Evolutionary conservation across 2,113 vertebrate genomes (phyloP).

Genomic region (Toxostoma redivivum): DNA sequence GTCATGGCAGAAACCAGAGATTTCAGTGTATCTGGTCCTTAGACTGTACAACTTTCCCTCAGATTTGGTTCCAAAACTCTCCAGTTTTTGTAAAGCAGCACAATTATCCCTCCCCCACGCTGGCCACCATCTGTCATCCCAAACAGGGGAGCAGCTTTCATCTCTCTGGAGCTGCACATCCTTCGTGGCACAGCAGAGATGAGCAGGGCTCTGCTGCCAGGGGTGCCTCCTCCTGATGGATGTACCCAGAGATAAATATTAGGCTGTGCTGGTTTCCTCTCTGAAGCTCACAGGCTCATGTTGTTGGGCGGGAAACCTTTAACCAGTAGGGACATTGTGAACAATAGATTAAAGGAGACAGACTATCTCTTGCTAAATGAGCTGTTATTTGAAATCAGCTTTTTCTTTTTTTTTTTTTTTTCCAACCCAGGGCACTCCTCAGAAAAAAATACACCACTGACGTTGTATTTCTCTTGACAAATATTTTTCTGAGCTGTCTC

Average conservation of each 20-base stretch:
- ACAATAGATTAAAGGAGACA: slow-evolving; percentile 50
- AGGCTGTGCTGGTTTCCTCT: background rate
- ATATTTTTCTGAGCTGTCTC: background rate
- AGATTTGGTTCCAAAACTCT: background rate
- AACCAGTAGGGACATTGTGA: background rate
- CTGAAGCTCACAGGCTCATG: background rate
- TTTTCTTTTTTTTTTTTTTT: background rate
- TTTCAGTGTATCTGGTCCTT: background rate
- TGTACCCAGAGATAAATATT: slow-evolving; percentile 6
- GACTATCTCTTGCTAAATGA: slow-evolving; percentile 45
- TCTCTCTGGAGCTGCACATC: background rate
- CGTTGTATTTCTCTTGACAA: background rate
- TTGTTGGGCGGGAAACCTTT: background rate
- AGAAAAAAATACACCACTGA: background rate
- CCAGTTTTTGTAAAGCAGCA: background rate
- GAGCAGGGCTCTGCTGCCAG: background rate
- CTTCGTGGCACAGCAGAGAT: background rate
- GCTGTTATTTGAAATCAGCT: slow-evolving; percentile 39
- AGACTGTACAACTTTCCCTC: background rate
- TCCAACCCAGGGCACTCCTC: background rate
- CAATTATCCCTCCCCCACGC: background rate
- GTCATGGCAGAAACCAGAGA: background rate
- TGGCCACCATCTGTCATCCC: background rate
- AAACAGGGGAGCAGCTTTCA: background rate
- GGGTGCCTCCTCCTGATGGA: slow-evolving; percentile 2